phyloP scores from a whole-genome alignment of 2,113 vertebrate species.

The Chloropsis cyanopogon region DNA sequence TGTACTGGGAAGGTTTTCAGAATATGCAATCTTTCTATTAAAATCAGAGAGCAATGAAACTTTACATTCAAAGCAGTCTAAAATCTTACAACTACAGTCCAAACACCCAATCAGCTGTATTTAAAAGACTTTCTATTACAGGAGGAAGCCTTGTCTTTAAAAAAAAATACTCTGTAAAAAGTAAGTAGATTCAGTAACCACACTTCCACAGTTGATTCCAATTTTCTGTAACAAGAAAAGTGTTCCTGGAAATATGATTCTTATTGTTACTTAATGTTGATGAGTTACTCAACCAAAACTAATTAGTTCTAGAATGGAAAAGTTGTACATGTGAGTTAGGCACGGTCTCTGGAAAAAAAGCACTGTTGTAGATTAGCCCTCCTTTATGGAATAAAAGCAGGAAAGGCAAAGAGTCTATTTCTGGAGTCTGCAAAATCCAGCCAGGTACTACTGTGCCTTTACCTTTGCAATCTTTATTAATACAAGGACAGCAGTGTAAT shows the following conservation, averaged over 20 bases:
- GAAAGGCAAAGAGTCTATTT: background rate
- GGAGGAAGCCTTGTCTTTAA: background rate
- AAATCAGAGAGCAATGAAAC: background rate
- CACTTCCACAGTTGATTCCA: slow-evolving; percentile 19
- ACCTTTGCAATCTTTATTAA: background rate
- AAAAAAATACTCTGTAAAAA: background rate
- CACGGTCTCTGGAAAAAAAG: background rate
- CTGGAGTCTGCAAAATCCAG: background rate
- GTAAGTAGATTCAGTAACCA: background rate
- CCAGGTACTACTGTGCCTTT: background rate
- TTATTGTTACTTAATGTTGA: slow-evolving; percentile 44
- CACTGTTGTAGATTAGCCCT: background rate
- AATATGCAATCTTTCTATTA: background rate
- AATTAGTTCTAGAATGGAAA: slow-evolving; percentile 50
- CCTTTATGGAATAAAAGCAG: background rate
- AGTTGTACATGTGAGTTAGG: background rate
- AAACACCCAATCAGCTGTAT: background rate
- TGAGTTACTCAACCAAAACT: slow-evolving; percentile 50
- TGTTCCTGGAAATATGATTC: slow-evolving; percentile 51
- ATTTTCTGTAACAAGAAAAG: slow-evolving; percentile 48
- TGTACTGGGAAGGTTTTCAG: background rate
- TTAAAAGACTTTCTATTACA: background rate
- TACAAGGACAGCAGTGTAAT: background rate
- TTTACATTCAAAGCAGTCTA: background rate
- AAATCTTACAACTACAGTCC: background rate